Evolutionary conservation across 2,888 invertebrate species (phyloP).

Genomic region (Incurvaria masculella): DNA sequence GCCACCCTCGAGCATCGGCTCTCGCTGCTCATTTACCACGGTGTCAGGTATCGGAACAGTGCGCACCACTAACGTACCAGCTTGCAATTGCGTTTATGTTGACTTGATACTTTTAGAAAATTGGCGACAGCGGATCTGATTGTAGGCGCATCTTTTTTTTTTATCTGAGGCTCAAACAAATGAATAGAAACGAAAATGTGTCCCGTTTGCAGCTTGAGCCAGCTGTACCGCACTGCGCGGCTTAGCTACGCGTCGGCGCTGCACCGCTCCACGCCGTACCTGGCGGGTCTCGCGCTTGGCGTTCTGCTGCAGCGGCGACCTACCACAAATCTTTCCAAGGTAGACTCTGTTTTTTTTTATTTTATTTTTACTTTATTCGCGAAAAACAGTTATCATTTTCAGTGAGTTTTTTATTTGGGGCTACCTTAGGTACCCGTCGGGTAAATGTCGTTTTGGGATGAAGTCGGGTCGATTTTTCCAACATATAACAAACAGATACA

Average conservation of each 20-base stretch:
- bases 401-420: too few relatives aligned
- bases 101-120: too few relatives aligned
- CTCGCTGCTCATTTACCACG: conserved; percentile 64
- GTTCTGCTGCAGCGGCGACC: conserved; percentile 48
- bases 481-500: too few relatives aligned
- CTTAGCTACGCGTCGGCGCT: conserved; percentile 59
- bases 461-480: too few relatives aligned
- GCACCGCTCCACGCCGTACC: conserved; percentile 64
- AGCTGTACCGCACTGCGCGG: conserved; percentile 66
- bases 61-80: too few relatives aligned
- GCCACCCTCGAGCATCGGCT: conserved; percentile 59
- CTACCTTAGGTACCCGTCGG: too few relatives aligned
- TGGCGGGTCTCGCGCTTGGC: conserved; percentile 62
- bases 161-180: too few relatives aligned
- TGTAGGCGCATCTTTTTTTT: too few relatives aligned
- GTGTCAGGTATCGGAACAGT: conserved; percentile 71
- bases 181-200: too few relatives aligned
- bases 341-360: not conserved
- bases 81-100: too few relatives aligned
- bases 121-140: too few relatives aligned
- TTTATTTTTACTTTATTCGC: conserved; percentile 4
- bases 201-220: conserved; percentile 62
- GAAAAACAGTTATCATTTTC: conserved; percentile 1
- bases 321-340: conserved; percentile 11
- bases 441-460: too few relatives aligned